phyloP scores from a whole-genome alignment of 2,888 invertebrate species.

The Hydropsyche betteni region DNA sequence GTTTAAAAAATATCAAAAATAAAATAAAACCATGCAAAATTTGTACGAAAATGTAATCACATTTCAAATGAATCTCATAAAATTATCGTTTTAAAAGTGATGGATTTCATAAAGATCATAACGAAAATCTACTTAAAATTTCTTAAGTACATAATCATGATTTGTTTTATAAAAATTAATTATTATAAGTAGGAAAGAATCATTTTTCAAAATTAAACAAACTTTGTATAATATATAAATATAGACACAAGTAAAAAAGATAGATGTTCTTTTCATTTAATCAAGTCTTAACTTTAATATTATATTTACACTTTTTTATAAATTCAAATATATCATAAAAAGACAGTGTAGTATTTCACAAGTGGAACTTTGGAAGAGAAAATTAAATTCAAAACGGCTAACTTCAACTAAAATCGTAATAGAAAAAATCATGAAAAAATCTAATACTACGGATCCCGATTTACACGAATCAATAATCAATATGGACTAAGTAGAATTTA shows the following conservation, averaged over 20 bases:
- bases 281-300: slow-evolving; percentile 34
- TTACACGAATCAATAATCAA: slow-evolving; percentile 13
- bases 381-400: neutral
- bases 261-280: slow-evolving; percentile 34
- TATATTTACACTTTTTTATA: slow-evolving; percentile 35
- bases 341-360: slow-evolving; percentile 32
- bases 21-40: no score
- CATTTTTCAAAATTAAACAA: slow-evolving; percentile 10
- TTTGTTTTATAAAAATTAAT: neutral
- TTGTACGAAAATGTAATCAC: no score
- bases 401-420: neutral
- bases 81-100: no score
- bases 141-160: no score
- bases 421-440: no score
- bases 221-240: slow-evolving; percentile 6
- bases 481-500: neutral
- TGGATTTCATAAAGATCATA: no score
- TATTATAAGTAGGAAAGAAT: neutral
- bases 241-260: slow-evolving; percentile 38
- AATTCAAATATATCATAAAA: slow-evolving; percentile 28
- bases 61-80: no score
- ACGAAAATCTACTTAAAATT: no score
- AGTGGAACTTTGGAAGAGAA: slow-evolving; percentile 20
- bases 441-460: no score
- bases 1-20: no score